Evolutionary conservation across 2,797 vertebrate species (phyloP).

Genomic region (Helostoma temminkii): DNA sequence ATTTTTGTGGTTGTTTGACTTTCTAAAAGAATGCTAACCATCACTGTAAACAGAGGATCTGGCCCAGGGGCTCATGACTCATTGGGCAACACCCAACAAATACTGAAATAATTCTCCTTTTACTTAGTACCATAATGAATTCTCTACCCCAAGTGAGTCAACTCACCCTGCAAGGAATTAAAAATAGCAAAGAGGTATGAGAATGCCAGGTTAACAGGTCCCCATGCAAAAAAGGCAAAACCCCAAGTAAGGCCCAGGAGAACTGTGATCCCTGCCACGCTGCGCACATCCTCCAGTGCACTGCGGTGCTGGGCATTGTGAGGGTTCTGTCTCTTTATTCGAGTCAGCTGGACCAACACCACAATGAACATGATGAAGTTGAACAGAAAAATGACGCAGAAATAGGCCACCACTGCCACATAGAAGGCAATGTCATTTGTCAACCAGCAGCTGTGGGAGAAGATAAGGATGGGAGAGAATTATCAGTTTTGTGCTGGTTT

Average conservation of each 20-base stretch:
- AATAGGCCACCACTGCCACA: constrained; percentile 94
- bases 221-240: constrained; percentile 98
- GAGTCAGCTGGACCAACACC: constrained; percentile 93
- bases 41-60: not conserved
- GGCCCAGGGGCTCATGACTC: too few species aligned
- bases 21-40: too few species aligned
- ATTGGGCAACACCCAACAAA: too few species aligned
- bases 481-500: not conserved
- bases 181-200: constrained; percentile 98
- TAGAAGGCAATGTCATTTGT: constrained; percentile 89
- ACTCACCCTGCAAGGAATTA: constrained; percentile 94
- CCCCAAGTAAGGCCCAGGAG: constrained; percentile 97
- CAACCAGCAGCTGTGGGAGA: constrained; percentile 92
- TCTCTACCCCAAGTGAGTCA: not conserved
- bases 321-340: constrained; percentile 93
- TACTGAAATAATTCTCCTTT: too few species aligned
- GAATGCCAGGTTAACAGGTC: constrained; percentile 89
- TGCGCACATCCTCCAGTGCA: constrained; percentile 87
- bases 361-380: constrained; percentile 95
- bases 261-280: constrained; percentile 90
- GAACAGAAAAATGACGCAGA: constrained; percentile 91
- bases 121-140: not conserved
- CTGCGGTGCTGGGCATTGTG: constrained; percentile 88
- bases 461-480: constrained; percentile 3
- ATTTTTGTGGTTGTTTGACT: too few species aligned